Percentiles rank a stretch among this genome's conserved stretches.
phyloP scores from a whole-genome alignment of 2,797 vertebrate species.

The Anguilla anguilla region DNA sequence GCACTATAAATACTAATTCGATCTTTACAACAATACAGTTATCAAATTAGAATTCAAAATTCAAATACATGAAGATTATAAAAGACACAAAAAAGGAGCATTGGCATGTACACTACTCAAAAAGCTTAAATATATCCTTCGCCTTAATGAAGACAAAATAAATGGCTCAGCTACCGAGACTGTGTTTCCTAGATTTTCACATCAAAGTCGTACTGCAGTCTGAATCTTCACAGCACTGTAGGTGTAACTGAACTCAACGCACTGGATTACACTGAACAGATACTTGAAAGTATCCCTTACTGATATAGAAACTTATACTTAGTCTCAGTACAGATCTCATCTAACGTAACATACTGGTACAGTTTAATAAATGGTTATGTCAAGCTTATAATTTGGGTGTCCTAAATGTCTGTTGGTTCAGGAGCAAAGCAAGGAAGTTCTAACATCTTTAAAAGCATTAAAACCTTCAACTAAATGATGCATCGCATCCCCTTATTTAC shows the following conservation, averaged over 20 bases:
- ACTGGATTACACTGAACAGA: slow-evolving; percentile 41
- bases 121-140: slow-evolving; percentile 57
- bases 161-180: slow-evolving; percentile 53
- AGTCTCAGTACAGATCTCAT: slow-evolving; percentile 29
- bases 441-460: slow-evolving; percentile 32
- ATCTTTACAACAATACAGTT: slow-evolving; percentile 63
- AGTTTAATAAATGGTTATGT: slow-evolving; percentile 35
- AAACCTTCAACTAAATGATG: slow-evolving; percentile 32
- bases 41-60: slow-evolving; percentile 62
- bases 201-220: slow-evolving; percentile 42
- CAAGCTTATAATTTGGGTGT: slow-evolving; percentile 27
- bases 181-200: slow-evolving; percentile 34
- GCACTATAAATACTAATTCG: slow-evolving; percentile 68
- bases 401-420: slow-evolving; percentile 15
- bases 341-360: slow-evolving; percentile 51
- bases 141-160: slow-evolving; percentile 59
- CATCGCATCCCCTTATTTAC: slow-evolving; percentile 44
- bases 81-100: slow-evolving; percentile 60
- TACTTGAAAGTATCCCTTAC: slow-evolving; percentile 38
- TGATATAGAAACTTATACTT: slow-evolving; percentile 39
- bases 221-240: slow-evolving; percentile 39
- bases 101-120: slow-evolving; percentile 62
- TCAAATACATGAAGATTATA: slow-evolving; percentile 61
- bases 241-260: slow-evolving; percentile 45
- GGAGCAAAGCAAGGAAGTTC: slow-evolving; percentile 23